Conservation (phyloP, 2,888 invertebrate genomes). For the Cantharis rustica region DNA sequence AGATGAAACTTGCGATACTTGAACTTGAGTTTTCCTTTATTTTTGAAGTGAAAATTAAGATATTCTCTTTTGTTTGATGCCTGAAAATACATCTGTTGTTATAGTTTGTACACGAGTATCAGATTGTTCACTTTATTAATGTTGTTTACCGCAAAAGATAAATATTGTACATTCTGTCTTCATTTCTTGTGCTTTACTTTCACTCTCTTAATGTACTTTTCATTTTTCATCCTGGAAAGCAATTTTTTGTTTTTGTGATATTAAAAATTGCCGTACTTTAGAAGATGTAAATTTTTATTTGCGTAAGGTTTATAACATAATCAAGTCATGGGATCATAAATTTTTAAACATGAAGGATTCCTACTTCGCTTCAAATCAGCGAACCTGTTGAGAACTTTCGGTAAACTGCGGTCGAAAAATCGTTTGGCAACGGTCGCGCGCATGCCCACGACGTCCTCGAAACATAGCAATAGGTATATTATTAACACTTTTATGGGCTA, state of each 20-base stretch:
- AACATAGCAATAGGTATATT: neutral
- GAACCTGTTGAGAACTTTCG: neutral
- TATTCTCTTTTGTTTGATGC: neutral
- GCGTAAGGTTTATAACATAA: neutral
- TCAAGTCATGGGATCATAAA: neutral
- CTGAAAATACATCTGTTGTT: constrained; percentile 15
- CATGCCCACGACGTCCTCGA: neutral
- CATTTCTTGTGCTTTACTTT: constrained; percentile 26
- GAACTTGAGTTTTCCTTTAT: neutral
- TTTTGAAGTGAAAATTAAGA: neutral
- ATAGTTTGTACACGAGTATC: constrained; percentile 24
- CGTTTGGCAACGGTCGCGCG: neutral
- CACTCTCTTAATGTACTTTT: constrained; percentile 27
- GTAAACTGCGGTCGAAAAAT: no score
- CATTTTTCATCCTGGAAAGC: constrained; percentile 19
- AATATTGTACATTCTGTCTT: constrained; percentile 28
- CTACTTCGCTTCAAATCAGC: neutral
- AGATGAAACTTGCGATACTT: constrained; percentile 14
- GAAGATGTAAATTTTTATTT: neutral
- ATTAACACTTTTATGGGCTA: neutral
- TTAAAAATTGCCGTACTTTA: neutral
- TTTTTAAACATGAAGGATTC: neutral
- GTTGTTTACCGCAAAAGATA: constrained; percentile 30
- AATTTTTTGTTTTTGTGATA: constrained; percentile 4
- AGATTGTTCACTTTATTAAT: constrained; percentile 27